These are phyloP conservation scores for Cyprinodon brontotheroides DNA, from an alignment of 2,113 vertebrate species.

Conservation along the genomic window DNA sequence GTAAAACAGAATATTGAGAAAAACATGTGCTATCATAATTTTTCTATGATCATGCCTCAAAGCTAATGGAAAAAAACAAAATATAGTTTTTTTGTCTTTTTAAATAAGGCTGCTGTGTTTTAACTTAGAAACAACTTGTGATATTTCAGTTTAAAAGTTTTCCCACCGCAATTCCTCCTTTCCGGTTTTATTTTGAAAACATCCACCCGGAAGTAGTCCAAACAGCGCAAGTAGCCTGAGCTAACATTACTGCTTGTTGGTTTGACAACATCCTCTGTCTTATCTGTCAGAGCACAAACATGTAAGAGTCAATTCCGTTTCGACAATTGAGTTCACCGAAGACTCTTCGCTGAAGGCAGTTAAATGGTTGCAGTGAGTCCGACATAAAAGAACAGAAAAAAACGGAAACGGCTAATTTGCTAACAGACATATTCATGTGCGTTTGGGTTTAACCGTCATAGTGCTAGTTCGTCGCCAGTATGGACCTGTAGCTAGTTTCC, in stretches of 20 bases:
- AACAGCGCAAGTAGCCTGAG: conserved; percentile 21
- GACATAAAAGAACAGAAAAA: neutral
- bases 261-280: conserved; percentile 68
- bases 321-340: neutral
- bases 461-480: conserved; percentile 25
- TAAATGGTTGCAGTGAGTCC: neutral
- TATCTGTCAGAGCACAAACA: conserved; percentile 57
- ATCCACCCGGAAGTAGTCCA: conserved; percentile 61
- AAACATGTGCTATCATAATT: neutral
- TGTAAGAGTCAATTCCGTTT: conserved; percentile 31
- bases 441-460: conserved; percentile 22
- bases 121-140: neutral
- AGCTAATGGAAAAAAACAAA: neutral
- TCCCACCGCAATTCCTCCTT: neutral
- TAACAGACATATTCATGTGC: conserved; percentile 44
- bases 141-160: neutral
- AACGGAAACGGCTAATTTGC: conserved; percentile 18
- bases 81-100: neutral
- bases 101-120: neutral
- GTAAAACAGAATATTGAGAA: neutral
- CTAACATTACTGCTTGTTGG: conserved; percentile 44
- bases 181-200: conserved; percentile 53
- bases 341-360: neutral
- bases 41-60: neutral
- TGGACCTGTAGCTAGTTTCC: conserved; percentile 54